phyloP scores from a whole-genome alignment of 1,140 invertebrate genomes.

The Amphibalanus amphitrite region DNA sequence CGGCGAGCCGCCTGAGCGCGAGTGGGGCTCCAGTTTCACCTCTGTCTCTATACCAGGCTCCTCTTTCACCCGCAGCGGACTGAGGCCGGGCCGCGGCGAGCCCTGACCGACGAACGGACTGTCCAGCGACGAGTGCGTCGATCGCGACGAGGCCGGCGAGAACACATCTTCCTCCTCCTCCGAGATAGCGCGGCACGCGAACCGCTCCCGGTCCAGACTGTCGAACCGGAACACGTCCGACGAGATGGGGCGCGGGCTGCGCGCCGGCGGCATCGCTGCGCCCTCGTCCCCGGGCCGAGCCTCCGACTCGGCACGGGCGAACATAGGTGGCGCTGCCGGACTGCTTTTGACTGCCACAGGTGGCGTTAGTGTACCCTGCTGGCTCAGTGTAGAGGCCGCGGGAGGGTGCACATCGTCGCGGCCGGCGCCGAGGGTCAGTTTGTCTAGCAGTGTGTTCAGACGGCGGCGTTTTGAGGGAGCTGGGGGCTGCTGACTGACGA shows the following conservation, averaged over 20 bases:
- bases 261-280: neutral
- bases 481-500: neutral
- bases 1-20: slow-evolving; percentile 15
- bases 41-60: slow-evolving; percentile 16
- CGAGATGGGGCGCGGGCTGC: slow-evolving; percentile 13
- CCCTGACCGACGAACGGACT: slow-evolving; percentile 26
- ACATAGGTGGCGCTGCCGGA: neutral
- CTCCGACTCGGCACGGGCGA: neutral
- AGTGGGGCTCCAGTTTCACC: slow-evolving; percentile 26
- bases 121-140: slow-evolving; percentile 33
- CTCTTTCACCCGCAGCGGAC: slow-evolving; percentile 35
- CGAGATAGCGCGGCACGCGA: slow-evolving; percentile 25
- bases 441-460: neutral
- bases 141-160: slow-evolving; percentile 12
- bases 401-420: neutral
- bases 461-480: neutral
- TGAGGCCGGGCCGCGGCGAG: slow-evolving; percentile 38
- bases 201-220: slow-evolving; percentile 28
- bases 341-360: neutral
- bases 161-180: slow-evolving; percentile 28
- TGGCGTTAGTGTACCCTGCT: neutral
- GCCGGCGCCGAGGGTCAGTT: neutral
- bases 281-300: neutral
- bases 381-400: neutral
- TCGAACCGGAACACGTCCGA: slow-evolving; percentile 36